Evolutionary conservation across 2,113 vertebrate genomes (phyloP), one percentile per base, ranked within the genome.

Genomic region (Castor canadensis): DNA sequence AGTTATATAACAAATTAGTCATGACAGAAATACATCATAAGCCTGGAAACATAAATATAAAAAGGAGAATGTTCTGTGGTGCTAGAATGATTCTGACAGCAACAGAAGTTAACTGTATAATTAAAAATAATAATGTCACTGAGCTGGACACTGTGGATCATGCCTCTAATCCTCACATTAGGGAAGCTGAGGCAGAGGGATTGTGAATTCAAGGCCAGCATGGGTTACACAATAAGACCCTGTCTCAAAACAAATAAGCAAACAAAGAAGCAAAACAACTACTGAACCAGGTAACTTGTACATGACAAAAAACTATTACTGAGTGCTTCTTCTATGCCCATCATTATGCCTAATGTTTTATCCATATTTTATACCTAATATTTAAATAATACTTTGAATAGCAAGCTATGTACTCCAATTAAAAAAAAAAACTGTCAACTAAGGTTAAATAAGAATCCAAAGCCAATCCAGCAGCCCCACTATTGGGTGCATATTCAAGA

Each of bases 21-120:
- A 56, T 82, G 40, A 49, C 38, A 82, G 49, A 96, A 94, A 91
- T 94, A 67, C 28, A 64, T 30, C n/a, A 75, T 60, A 64, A 75
- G 4, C n/a, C 38, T 86, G 28, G 11, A 93, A 38, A 88, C 87
- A 52, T 64, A 71, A 56, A 47, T 73, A 66, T 1, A 62, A 40
- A 79, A 76, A 92, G 6, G 17, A 11, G 47, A 28, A 83, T 60
- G 24, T 0, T 69, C 32, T 6, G 3, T 64, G 66, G 45, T 52
- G 4, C 10, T 54, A 22, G 38, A 60, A 77, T 60, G 15, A 52
- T 54, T 75, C 71, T 81, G 60, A 87, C 52, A 73, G 22, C 49
- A 52, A n/a, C 11, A 89, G 40, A 87, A 62, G 28, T 87, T 93
- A 87, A 16, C n/a, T 32, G 43, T 81, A 67, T 56, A 89, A 62